phyloP scores from a whole-genome alignment of 2,797 vertebrate species.

The Aselliscus stoliczkanus region DNA sequence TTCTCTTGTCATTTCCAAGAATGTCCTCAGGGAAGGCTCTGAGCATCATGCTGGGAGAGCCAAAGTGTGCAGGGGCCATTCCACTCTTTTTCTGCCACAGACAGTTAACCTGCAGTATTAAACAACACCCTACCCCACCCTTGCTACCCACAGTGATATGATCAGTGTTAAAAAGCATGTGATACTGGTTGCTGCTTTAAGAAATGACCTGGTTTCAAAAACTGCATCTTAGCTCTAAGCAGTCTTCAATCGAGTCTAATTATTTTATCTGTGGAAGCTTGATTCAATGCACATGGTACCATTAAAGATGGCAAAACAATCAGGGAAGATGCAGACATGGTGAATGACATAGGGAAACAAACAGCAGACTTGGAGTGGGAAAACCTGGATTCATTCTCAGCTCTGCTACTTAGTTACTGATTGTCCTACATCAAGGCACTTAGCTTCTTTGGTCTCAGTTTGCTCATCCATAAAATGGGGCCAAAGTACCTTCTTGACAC shows the following conservation, averaged over 20 bases:
- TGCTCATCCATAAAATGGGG: neutral
- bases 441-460: neutral
- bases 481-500: neutral
- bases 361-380: neutral
- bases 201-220: slow-evolving; percentile 72
- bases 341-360: neutral
- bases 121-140: slow-evolving; percentile 22
- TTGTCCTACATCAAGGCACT: neutral
- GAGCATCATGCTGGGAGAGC: neutral
- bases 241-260: neutral
- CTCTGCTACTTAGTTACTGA: neutral
- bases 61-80: neutral
- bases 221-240: slow-evolving; percentile 12
- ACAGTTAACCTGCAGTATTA: slow-evolving; percentile 11
- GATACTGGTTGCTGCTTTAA: slow-evolving; percentile 39
- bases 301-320: neutral
- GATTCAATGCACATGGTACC: neutral
- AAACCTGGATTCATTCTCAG: neutral
- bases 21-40: neutral
- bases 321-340: neutral
- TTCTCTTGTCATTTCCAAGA: neutral
- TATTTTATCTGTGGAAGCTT: neutral
- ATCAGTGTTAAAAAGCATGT: slow-evolving; percentile 67
- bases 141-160: slow-evolving; percentile 55
- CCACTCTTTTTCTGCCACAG: neutral